Evolutionary conservation across 2,113 vertebrate genomes (phyloP), one percentile per base, ranked within the genome.

Genomic region (Ceratotherium simum): DNA sequence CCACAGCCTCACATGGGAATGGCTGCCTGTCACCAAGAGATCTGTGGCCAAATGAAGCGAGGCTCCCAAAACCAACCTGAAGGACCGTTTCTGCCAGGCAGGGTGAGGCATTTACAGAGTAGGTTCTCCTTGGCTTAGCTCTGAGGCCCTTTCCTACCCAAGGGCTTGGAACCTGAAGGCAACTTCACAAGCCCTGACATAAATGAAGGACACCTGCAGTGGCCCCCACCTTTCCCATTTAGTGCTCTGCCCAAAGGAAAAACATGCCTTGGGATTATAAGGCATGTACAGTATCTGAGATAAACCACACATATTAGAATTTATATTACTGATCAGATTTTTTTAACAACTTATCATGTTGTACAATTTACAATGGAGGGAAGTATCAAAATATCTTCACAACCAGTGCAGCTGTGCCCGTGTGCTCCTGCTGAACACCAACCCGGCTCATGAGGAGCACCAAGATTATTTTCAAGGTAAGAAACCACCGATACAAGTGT

Each of bases 331-430:
- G 58, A 85, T 48, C 7, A 3, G 10, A 13, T 62, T 20, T 58
- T 92, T 67, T 54, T 58, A 29, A 12, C 9, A n/a, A 62, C 14
- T 79, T 60, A 27, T 62, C 48, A 39, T 33, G 5, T 46, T 58
- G 90, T 36, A 64, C 9, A 51, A 25, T 96, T 80, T 80, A 86
- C 21, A 64, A 58, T 6, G 5, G 31, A 83, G 25, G 75, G 42
- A 46, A 84, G 27, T 51, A 62, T 54, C 64, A 79, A 51, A 58
- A 56, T 62, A 69, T 42, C 78, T 88, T 88, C 13, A 60, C 56
- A 84, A 0, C 17, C 8, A 2, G 33, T 25, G 21, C 23, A 0
- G 18, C 65, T 73, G 17, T 65, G 13, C 36, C n/a, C 27, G 1
- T 33, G 48, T 58, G 51, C 36, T 80, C 51, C n/a, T 39, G 64